Evolutionary conservation across 2,888 invertebrate genomes (phyloP), one percentile per base, ranked within the genome.

Genomic region (Lycocerus yunnanus): DNA sequence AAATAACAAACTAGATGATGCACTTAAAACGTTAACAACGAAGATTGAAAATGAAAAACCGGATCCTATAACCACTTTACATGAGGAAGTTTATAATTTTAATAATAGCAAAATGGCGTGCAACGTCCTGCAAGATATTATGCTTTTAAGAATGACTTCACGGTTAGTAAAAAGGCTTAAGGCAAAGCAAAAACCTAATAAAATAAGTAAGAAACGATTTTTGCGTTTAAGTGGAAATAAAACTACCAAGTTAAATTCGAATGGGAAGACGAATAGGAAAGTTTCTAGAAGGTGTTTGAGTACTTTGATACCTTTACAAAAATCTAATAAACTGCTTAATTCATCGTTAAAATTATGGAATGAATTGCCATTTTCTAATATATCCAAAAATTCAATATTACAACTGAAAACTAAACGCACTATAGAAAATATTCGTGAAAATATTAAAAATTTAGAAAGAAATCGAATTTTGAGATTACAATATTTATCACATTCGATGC

Each of bases 111-210:
- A 63, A 15, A 71, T 76, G 14, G 71, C 71, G 11, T 78, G 76
- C 58, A 69, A 78, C 15, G 66, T 78, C 9, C 15, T 78, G 4
- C 78, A 78, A 58, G 78, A 78, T 61, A 71, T 78, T 15, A 66
- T 74, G 58, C 59, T 78, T 27, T 58, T 78, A 15, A 74, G 71
- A 60, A 66, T 78, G 16, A 78, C 78, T 15, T 65, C 71, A 10
- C 72, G 73, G 21, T 58, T 75, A 24, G 66, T 59, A 16, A 66
- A 43, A 24, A 13, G 18, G 6, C 6, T 71, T 13, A 15, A 15
- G 2, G 58, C 15, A 73, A 68, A 71, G 15, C 67, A 68, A 43
- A 75, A 69, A 71, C 65, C 9, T 65, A 72, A 27, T 59, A 68
- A 13, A 18, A 8, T 8, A 8, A 69, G 58, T 11, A 69, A 73